These are phyloP conservation scores for Alloplasta piceator DNA, from an alignment of 2,888 invertebrate genomes.

Conservation along the genomic window DNA sequence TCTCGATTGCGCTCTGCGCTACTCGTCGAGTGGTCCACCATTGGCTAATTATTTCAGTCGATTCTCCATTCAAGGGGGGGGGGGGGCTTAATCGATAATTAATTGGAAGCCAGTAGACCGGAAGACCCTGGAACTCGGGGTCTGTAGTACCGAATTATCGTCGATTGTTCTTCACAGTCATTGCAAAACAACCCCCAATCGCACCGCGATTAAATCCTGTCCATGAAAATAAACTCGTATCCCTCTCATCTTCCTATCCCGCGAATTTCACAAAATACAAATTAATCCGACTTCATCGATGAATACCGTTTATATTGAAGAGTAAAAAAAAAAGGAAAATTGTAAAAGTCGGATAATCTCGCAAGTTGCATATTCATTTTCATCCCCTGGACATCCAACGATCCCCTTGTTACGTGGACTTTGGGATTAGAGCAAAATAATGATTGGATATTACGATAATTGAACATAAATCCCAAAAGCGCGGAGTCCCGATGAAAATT, in stretches of 20 bases:
- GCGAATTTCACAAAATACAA: not conserved
- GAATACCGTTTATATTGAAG: too few species aligned
- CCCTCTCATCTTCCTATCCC: not conserved
- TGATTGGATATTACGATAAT: conserved; percentile 11
- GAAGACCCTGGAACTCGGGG: not conserved
- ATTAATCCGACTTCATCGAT: conserved; percentile 7
- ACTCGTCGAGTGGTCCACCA: conserved; percentile 52
- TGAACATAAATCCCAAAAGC: conserved; percentile 16
- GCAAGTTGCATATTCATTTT: too few species aligned
- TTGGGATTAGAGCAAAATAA: not conserved
- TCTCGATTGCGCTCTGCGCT: conserved; percentile 30
- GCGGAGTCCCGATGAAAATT: not conserved
- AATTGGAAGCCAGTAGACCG: conserved; percentile 53
- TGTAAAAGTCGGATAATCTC: too few species aligned
- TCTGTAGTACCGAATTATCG: conserved; percentile 40
- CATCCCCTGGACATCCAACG: too few species aligned
- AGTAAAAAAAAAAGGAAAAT: too few species aligned
- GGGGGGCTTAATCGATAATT: conserved; percentile 56
- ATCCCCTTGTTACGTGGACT: too few species aligned
- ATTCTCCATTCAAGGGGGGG: conserved; percentile 58
- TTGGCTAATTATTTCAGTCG: conserved; percentile 62
- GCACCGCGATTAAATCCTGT: not conserved
- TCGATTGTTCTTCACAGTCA: conserved; percentile 52
- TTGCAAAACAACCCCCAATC: conserved; percentile 15
- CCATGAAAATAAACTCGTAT: conserved; percentile 8